These are phyloP conservation scores for Lasioglossum leucozonium DNA, from an alignment of 2,888 invertebrate genomes.

Conservation along the genomic window DNA sequence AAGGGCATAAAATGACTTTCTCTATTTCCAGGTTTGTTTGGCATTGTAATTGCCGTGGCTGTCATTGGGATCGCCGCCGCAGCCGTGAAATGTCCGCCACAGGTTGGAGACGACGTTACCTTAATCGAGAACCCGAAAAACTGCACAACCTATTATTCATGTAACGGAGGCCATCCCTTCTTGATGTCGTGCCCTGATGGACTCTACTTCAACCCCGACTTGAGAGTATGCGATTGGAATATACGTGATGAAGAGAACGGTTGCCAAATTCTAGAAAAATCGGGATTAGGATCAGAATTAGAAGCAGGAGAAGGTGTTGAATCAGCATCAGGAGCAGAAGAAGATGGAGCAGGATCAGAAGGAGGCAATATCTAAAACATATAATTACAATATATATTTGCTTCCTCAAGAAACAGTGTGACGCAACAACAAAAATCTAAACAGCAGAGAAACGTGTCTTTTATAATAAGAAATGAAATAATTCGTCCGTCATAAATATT, in stretches of 20 bases:
- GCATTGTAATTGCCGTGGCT: conserved; percentile 4
- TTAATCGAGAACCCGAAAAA: conserved; percentile 16
- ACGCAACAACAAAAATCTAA: too few species aligned
- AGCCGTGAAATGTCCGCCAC: background rate
- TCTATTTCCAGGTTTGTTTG: conserved; percentile 11
- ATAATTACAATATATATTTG: background rate
- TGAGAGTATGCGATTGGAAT: conserved; percentile 28
- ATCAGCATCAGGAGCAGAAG: too few species aligned
- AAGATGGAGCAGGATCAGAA: too few species aligned
- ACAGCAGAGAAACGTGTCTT: too few species aligned
- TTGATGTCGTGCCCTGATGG: background rate
- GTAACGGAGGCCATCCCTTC: background rate
- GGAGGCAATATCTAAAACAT: background rate
- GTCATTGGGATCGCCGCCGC: background rate
- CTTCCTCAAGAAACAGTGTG: background rate
- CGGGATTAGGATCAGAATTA: too few species aligned
- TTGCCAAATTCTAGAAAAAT: background rate
- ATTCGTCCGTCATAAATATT: too few species aligned
- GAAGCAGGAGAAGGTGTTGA: too few species aligned
- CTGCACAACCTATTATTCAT: conserved; percentile 8
- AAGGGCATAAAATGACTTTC: background rate
- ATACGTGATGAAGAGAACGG: background rate
- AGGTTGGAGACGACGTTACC: background rate
- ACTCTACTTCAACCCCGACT: conserved; percentile 9
- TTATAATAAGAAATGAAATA: too few species aligned